Evolutionary conservation across 2,797 vertebrate species (phyloP).

Genomic region (Semotilus atromaculatus): DNA sequence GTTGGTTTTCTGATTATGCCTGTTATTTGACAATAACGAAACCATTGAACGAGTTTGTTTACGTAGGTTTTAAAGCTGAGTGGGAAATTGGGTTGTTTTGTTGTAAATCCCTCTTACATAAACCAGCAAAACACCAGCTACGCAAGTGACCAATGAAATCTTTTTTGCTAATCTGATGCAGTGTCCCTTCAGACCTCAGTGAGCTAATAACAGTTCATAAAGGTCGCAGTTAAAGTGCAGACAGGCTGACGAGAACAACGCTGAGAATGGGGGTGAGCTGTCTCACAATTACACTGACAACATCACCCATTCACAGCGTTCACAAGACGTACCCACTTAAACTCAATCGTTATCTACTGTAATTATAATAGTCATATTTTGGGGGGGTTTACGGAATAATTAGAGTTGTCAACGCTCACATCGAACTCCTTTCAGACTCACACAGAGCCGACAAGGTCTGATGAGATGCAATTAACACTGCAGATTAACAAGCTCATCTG

Average conservation of each 20-base stretch:
- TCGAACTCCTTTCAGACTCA: conserved; percentile 67
- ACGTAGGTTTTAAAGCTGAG: neutral
- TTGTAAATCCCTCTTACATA: neutral
- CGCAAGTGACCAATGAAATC: neutral
- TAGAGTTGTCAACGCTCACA: conserved; percentile 70
- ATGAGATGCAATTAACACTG: conserved; percentile 75
- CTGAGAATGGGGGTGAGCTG: conserved; percentile 20
- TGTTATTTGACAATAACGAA: conserved; percentile 1
- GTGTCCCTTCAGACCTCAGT: neutral
- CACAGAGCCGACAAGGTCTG: conserved; percentile 65
- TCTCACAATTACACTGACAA: conserved; percentile 38
- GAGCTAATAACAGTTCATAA: conserved; percentile 24
- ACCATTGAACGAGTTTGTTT: neutral
- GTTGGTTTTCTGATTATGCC: neutral
- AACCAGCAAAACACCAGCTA: conserved; percentile 11
- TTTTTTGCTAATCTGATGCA: neutral
- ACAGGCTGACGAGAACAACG: neutral
- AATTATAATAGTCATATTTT: conserved; percentile 44
- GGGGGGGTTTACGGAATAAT: conserved; percentile 63
- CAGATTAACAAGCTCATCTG: conserved; percentile 69
- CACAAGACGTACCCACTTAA: conserved; percentile 10
- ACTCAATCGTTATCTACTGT: conserved; percentile 26
- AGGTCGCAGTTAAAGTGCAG: conserved; percentile 17
- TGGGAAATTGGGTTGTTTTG: conserved; percentile 33
- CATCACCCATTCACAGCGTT: conserved; percentile 17